These are phyloP conservation scores for Condylura cristata DNA, from an alignment of 2,113 vertebrate species.

Conservation along the genomic window DNA sequence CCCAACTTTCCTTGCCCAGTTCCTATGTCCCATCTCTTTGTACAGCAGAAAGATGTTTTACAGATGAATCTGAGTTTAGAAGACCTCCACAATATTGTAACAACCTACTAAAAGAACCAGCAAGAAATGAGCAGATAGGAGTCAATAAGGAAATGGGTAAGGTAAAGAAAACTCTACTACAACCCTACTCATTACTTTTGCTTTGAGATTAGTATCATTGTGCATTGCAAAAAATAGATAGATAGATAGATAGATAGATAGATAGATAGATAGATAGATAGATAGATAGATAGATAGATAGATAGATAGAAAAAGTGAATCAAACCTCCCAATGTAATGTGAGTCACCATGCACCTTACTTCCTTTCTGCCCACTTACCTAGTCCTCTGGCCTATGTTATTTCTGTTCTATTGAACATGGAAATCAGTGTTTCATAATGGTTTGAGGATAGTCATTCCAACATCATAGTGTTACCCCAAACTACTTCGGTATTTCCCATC, in stretches of 20 bases:
- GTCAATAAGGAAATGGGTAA: constrained; percentile 32
- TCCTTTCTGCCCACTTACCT: neutral
- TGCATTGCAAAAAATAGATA: neutral
- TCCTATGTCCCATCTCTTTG: constrained; percentile 56
- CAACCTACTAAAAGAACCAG: constrained; percentile 66
- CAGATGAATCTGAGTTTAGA: constrained; percentile 48
- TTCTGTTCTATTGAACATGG: neutral
- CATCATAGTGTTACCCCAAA: neutral
- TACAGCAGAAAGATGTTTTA: constrained; percentile 66
- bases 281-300: too few relatives aligned
- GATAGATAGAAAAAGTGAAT: neutral
- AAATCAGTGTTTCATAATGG: neutral
- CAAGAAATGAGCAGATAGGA: constrained; percentile 36
- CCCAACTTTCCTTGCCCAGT: neutral
- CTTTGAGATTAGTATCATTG: neutral
- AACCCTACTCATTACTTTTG: neutral
- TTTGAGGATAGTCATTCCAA: neutral
- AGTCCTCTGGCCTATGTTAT: neutral
- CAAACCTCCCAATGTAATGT: neutral
- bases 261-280: too few relatives aligned
- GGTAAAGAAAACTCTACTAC: constrained; percentile 61
- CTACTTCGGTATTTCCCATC: neutral
- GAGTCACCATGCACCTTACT: neutral
- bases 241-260: too few relatives aligned
- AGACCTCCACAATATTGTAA: constrained; percentile 51